A percentile compares a stretch with the other conserved stretches of the same genome.
Evolutionary conservation across 2,888 invertebrate genomes (phyloP).

Genomic region (Zele albiditarsus): DNA sequence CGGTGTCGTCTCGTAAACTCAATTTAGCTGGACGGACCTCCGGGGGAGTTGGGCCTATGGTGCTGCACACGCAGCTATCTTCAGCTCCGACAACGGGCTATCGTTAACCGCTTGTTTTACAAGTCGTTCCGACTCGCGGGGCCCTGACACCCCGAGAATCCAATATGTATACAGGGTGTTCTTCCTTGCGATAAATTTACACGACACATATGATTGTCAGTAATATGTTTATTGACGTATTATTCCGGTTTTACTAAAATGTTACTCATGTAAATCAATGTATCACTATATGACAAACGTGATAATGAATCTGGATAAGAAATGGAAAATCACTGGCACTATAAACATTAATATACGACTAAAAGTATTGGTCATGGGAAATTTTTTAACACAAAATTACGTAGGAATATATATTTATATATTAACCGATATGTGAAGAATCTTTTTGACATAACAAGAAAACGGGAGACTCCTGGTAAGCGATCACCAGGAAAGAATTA

Average conservation of each 20-base stretch:
- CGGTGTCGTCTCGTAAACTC: conserved; percentile 67
- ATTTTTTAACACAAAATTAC: too few relatives aligned
- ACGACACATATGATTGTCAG: not conserved
- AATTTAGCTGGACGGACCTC: conserved; percentile 64
- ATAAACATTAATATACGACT: too few relatives aligned
- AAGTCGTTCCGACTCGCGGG: conserved; percentile 68
- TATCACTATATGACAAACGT: too few relatives aligned
- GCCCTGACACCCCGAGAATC: conserved; percentile 54
- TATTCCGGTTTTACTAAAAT: not conserved
- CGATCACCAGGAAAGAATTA: conserved; percentile 55
- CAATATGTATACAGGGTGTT: conserved; percentile 34
- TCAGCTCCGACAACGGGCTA: conserved; percentile 54
- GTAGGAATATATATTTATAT: too few relatives aligned
- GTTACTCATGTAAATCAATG: not conserved
- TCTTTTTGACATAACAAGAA: not conserved
- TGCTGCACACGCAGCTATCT: conserved; percentile 56
- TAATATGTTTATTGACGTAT: not conserved
- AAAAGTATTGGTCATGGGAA: too few relatives aligned
- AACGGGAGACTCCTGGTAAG: conserved; percentile 51
- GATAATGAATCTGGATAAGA: too few relatives aligned
- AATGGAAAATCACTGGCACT: too few relatives aligned
- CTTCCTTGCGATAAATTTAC: conserved; percentile 27
- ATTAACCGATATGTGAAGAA: too few relatives aligned
- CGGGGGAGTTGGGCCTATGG: conserved; percentile 40
- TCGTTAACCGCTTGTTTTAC: conserved; percentile 72